phyloP scores from a whole-genome alignment of 2,888 invertebrate species.

The Autographa pulchrina region DNA sequence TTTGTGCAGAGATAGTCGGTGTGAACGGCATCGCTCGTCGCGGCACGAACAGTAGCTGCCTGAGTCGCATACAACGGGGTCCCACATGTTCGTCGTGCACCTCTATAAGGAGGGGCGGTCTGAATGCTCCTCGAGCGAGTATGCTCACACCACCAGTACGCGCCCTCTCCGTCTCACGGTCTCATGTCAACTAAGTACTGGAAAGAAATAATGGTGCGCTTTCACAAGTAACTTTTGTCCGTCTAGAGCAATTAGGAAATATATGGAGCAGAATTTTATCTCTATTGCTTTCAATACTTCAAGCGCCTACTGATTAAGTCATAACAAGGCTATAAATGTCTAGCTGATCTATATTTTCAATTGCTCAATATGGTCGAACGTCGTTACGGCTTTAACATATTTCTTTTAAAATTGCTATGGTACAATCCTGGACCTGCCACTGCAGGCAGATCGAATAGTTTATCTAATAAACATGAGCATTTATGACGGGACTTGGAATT shows the following conservation, averaged over 20 bases:
- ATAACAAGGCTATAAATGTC: too few species aligned
- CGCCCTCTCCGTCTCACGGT: conserved; percentile 57
- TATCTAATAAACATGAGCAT: not conserved
- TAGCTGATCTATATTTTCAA: too few species aligned
- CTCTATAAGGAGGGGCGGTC: conserved; percentile 68
- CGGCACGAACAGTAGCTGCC: conserved; percentile 75
- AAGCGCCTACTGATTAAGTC: too few species aligned
- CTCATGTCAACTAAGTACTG: conserved; percentile 67
- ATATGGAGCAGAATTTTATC: too few species aligned
- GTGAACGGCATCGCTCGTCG: conserved; percentile 77
- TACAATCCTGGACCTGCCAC: too few species aligned
- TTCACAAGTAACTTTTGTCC: not conserved
- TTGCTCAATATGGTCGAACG: too few species aligned
- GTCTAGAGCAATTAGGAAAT: too few species aligned
- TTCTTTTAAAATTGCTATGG: too few species aligned
- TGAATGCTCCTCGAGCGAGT: conserved; percentile 29
- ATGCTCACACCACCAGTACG: conserved; percentile 12
- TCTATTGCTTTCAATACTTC: too few species aligned
- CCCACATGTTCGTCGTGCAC: conserved; percentile 76
- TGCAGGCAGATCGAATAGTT: not conserved
- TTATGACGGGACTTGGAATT: not conserved
- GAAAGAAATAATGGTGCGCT: not conserved
- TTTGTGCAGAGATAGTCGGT: conserved; percentile 75
- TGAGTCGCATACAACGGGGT: conserved; percentile 73
- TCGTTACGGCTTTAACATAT: too few species aligned